phyloP scores from a whole-genome alignment of 2,113 vertebrate genomes.

The Rhabdomys dilectus region DNA sequence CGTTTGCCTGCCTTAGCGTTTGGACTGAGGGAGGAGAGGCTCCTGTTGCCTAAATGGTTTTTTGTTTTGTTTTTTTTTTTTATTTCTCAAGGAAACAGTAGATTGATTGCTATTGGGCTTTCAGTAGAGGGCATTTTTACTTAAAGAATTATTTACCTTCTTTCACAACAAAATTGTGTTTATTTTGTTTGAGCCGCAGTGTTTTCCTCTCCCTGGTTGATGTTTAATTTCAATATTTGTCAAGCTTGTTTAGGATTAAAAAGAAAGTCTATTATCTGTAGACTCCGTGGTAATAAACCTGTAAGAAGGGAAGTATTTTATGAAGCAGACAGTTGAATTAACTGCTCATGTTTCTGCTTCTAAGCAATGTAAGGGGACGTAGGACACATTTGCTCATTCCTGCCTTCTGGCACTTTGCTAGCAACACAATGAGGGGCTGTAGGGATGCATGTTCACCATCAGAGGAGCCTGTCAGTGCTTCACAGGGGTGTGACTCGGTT shows the following conservation, averaged over 20 bases:
- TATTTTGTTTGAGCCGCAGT: slow-evolving; percentile 22
- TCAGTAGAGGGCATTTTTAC: background rate
- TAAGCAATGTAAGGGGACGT: background rate
- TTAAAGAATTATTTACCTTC: slow-evolving; percentile 9
- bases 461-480: background rate
- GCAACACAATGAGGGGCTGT: no score
- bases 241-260: slow-evolving; percentile 41
- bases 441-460: background rate
- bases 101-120: slow-evolving; percentile 3
- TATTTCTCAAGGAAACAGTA: background rate
- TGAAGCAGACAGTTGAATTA: background rate
- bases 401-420: background rate
- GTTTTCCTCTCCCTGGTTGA: slow-evolving; percentile 39
- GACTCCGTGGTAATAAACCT: background rate
- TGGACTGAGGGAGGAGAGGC: background rate
- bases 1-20: background rate
- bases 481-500: background rate
- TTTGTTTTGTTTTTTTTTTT: background rate
- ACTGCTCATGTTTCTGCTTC: background rate
- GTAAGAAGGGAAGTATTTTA: background rate
- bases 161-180: slow-evolving; percentile 3
- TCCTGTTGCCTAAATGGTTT: background rate
- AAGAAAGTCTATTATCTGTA: background rate
- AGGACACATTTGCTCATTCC: background rate
- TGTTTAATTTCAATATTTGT: slow-evolving; percentile 64